phyloP scores from a whole-genome alignment of 2,888 invertebrate species.

The Platerodrilus igneus region DNA sequence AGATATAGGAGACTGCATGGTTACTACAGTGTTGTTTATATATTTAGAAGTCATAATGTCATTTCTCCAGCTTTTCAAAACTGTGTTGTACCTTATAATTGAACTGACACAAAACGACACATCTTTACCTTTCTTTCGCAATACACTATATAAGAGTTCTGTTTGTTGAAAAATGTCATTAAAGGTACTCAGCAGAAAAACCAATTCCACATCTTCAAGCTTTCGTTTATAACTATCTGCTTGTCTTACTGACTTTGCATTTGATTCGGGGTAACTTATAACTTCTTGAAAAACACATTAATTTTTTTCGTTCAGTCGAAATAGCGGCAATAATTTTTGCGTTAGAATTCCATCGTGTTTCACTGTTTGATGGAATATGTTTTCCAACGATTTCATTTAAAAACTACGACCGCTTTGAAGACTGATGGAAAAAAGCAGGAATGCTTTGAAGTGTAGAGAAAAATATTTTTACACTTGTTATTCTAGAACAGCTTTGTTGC shows the following conservation, averaged over 20 bases:
- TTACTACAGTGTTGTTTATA: neutral
- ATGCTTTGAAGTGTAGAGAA: constrained; percentile 2
- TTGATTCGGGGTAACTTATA: too few relatives aligned
- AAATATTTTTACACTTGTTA: constrained; percentile 1
- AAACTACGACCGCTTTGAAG: constrained; percentile 1
- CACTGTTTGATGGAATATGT: neutral
- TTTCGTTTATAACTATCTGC: neutral
- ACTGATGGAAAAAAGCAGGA: neutral
- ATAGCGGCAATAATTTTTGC: too few relatives aligned
- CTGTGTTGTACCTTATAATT: neutral
- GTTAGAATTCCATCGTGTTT: too few relatives aligned
- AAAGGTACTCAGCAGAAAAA: neutral
- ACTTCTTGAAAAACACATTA: too few relatives aligned
- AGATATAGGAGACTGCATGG: too few relatives aligned
- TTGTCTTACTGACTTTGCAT: too few relatives aligned
- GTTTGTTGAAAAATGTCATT: too few relatives aligned
- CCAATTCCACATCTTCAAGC: neutral
- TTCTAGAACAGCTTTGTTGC: neutral
- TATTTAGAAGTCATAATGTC: neutral
- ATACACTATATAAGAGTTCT: too few relatives aligned
- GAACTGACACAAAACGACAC: too few relatives aligned
- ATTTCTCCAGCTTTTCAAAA: neutral
- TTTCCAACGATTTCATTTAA: neutral
- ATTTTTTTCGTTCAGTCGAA: too few relatives aligned
- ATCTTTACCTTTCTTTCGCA: too few relatives aligned